Base-by-base conservation (phyloP, 2,113 vertebrate species). In the Nyctereutes procyonoides region DNA sequence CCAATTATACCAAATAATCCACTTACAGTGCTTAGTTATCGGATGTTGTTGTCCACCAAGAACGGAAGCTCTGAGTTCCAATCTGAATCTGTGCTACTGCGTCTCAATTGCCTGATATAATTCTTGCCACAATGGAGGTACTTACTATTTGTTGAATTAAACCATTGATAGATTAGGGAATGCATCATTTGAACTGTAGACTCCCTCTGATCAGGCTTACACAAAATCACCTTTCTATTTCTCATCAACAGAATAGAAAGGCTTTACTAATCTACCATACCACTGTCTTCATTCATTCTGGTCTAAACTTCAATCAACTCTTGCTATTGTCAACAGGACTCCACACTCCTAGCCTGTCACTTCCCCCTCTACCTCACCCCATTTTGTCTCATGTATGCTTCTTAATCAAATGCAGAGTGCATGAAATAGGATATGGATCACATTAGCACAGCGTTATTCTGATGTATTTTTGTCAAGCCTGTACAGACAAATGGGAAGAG, bases 381-480 rank as follows among this genome's bases (percentile, higher is more conserved):
- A 51, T 84, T 86, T 84, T 88, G 93, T 91, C 86, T 95, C 93
- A 35, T 43, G 63, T 7, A 38, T 8, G 63, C 91, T n/a, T 94
- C 60, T 95, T 95, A 94, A 96, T 94, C 86, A 86, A 96, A 85
- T 35, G 77, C 85, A 96, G 94, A 87, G 76, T 15, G 1, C 88
- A 88, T 91, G 94, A 94, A 95, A 97, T 67, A 58, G 51, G 94
- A 97, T 74, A 88, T 4, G 83, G 51, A 67, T 90, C 74, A 71
- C 86, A 84, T 91, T 56, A 86, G 69, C 69, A 76, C 62, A 35
- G 94, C 62, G 96, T 96, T 93, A 95, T 92, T 94, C 94, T 95
- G 94, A 94, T 93, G 82, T 81, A 82, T 87, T 93, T 80, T 71
- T 90, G 94, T 97, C 95, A 96, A 94, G 84, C 97, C 90, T 97